These are phyloP conservation scores for Ditula angustiorana DNA, from an alignment of 2,888 invertebrate genomes.

Conservation along the genomic window DNA sequence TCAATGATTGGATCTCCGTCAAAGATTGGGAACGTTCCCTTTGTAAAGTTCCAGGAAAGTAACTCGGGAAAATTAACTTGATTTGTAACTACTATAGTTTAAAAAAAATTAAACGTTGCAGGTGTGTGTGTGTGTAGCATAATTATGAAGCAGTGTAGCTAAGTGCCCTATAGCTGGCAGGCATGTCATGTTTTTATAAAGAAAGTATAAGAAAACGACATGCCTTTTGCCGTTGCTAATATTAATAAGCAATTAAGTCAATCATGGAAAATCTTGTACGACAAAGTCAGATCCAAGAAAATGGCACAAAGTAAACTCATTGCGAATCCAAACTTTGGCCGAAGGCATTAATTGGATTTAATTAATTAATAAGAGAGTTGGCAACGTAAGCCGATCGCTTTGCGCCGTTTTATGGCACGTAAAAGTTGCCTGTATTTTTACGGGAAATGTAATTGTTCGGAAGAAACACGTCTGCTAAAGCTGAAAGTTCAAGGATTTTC, in stretches of 20 bases:
- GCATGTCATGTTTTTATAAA: too few relatives aligned
- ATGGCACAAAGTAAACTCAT: neutral
- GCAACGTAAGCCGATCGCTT: conserved; percentile 14
- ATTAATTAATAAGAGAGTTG: conserved; percentile 11
- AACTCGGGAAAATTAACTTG: too few relatives aligned
- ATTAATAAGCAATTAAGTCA: neutral
- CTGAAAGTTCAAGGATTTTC: neutral
- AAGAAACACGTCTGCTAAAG: neutral
- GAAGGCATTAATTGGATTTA: conserved; percentile 8
- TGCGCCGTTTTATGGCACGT: conserved; percentile 13
- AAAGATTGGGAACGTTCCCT: too few relatives aligned
- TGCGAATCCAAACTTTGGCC: neutral
- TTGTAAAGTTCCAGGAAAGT: too few relatives aligned
- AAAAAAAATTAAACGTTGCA: too few relatives aligned
- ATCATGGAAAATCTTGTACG: neutral
- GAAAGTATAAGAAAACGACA: too few relatives aligned
- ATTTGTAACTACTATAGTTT: too few relatives aligned
- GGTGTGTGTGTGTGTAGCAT: too few relatives aligned
- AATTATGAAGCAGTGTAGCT: too few relatives aligned
- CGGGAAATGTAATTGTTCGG: conserved; percentile 20
- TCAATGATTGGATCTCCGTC: too few relatives aligned
- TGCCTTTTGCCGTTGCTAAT: too few relatives aligned
- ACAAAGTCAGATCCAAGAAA: neutral
- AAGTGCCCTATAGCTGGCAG: too few relatives aligned
- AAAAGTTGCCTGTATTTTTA: conserved; percentile 16